Evolutionary conservation across 2,113 vertebrate genomes (phyloP).

Genomic region (Lathamus discolor): DNA sequence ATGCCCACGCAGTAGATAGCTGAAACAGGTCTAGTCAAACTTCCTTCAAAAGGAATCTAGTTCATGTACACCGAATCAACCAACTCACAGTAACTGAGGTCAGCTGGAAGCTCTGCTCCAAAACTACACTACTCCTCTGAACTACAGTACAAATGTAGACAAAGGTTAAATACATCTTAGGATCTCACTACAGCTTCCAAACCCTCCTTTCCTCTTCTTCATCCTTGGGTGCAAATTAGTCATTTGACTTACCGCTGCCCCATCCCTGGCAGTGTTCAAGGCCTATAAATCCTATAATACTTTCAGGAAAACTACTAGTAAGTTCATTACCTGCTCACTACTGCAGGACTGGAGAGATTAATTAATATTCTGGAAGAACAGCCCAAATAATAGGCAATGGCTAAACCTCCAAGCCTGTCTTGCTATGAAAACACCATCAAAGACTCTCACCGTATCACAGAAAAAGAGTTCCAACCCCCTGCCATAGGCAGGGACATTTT

Average conservation of each 20-base stretch:
- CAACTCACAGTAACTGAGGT: not conserved
- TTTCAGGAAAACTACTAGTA: not conserved
- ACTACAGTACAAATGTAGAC: not conserved
- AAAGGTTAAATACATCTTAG: not conserved
- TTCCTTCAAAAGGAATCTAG: not conserved
- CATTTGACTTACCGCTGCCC: not conserved
- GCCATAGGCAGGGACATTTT: not conserved
- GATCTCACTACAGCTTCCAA: not conserved
- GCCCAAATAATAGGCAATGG: fast-evolving
- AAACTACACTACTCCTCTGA: not conserved
- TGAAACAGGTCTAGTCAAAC: not conserved
- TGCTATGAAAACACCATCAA: not conserved
- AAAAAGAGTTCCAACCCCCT: not conserved
- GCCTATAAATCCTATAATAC: not conserved
- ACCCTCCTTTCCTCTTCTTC: not conserved
- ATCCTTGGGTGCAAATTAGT: not conserved
- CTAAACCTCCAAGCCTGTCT: not conserved
- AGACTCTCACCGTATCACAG: not conserved
- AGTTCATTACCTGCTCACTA: not conserved
- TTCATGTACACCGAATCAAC: not conserved
- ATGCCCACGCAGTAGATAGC: not conserved
- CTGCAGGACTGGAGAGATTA: not conserved
- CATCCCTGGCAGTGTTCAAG: not conserved
- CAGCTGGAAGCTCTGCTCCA: not conserved
- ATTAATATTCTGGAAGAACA: not conserved